Evolutionary conservation across 2,888 invertebrate species (phyloP), one percentile per base, ranked within the genome.

Genomic region (Leptopilina drosophilae): DNA sequence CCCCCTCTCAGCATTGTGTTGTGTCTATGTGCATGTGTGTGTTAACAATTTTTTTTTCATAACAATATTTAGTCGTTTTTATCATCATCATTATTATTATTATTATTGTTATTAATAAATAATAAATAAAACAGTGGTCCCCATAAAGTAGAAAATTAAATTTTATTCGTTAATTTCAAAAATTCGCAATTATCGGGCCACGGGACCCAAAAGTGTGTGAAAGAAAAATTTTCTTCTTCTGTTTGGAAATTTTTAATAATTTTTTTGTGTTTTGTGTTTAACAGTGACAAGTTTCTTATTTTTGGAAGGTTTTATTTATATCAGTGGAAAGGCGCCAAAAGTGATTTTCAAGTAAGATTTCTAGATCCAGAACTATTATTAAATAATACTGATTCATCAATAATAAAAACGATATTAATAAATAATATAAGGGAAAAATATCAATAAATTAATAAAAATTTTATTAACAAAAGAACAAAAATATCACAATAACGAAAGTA

Each of bases 191-290:
- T 14, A 33, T 26, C 56, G 56, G 40, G 33, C 33, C 49, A 20
- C 33, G 53, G 33, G 33, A 73, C 56, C 56, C 56, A n/a, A 33
- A 33, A 56, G 53, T 56, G 73, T 40, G 33, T 26, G 9, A 0
- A 42, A 42, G 8, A 42, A 42, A 42, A 42, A 42, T 8, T 8
- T 33, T 73, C 26, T 73, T 26, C 56, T 49, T 49, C 20, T 33
- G 53, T 73, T 26, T 73, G 69, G n/a, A 53, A 73, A 56, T 26
- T 69, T 49, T 49, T 11, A 11, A 40, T 33, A 56, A 33, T 33
- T 33, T 33, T 73, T 73, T 73, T 73, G 73, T 73, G 73, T 73
- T 73, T n/a, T 56, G 73, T 73, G 73, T 56, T 56, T 73, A 33
- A 6, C 20, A 73, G 73, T 73, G 73, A 33, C 7, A 33, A 53